Evolutionary conservation across 2,113 vertebrate species (phyloP).

Genomic region (Rhynchomys soricoides): DNA sequence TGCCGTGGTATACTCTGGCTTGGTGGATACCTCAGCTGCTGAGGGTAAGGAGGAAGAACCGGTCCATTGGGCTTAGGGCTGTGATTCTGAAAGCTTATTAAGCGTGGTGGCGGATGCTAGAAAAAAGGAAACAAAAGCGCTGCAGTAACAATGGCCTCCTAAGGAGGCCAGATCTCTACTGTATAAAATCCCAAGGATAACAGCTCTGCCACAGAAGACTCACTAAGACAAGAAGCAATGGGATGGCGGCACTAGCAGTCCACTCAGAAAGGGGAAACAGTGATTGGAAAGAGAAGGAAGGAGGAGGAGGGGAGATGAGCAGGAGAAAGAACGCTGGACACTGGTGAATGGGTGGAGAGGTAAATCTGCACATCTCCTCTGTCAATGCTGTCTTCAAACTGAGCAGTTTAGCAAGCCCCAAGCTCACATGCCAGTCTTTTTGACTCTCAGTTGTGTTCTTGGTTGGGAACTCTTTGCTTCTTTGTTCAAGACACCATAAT

Average conservation of each 20-base stretch:
- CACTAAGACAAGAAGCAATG: not conserved
- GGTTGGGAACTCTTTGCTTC: not conserved
- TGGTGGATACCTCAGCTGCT: slow-evolving; percentile 85
- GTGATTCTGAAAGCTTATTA: slow-evolving; percentile 90
- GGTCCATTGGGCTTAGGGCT: slow-evolving; percentile 85
- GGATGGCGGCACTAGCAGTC: not conserved
- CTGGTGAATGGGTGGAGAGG: not conserved
- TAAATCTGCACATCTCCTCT: not conserved
- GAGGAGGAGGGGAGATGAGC: too few relatives aligned
- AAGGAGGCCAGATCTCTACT: not conserved
- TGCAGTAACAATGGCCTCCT: slow-evolving; percentile 18
- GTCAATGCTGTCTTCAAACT: not conserved
- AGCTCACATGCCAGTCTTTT: not conserved
- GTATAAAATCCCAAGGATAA: slow-evolving; percentile 4
- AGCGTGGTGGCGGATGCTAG: slow-evolving; percentile 86
- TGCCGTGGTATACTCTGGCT: slow-evolving; percentile 83
- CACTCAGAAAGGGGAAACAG: not conserved
- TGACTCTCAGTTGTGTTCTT: not conserved
- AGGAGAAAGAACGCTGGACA: too few relatives aligned
- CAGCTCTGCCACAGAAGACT: slow-evolving; percentile 5
- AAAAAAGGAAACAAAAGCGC: slow-evolving; percentile 52
- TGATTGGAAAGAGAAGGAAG: not conserved
- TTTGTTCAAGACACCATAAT: not conserved
- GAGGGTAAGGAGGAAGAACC: slow-evolving; percentile 82
- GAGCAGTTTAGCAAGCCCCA: slow-evolving; percentile 1